phyloP scores from a whole-genome alignment of 2,888 invertebrate species.

The Gnatocerus cornutus region DNA sequence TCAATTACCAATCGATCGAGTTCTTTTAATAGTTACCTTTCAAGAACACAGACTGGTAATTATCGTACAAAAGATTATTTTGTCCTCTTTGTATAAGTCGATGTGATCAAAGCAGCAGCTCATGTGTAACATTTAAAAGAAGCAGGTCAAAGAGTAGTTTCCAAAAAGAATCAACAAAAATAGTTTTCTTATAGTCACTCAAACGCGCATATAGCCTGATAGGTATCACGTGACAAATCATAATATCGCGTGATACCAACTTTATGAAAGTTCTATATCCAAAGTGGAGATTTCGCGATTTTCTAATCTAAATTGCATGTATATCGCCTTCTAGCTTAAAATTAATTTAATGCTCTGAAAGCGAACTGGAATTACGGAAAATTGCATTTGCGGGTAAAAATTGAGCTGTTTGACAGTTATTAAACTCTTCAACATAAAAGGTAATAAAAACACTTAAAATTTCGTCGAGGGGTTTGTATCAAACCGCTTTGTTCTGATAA shows the following conservation, averaged over 20 bases:
- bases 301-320: constrained; percentile 60
- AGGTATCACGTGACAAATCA: constrained; percentile 63
- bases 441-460: constrained; percentile 33
- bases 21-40: constrained; percentile 29
- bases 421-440: constrained; percentile 26
- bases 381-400: constrained; percentile 49
- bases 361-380: constrained; percentile 51
- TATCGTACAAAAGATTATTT: constrained; percentile 31
- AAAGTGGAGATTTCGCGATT: constrained; percentile 56
- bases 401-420: constrained; percentile 47
- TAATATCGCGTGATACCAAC: constrained; percentile 62
- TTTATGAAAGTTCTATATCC: constrained; percentile 60
- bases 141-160: constrained; percentile 15
- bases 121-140: constrained; percentile 18
- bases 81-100: constrained; percentile 34
- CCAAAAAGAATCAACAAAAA: constrained; percentile 24
- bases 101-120: constrained; percentile 33
- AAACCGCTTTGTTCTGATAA: constrained; percentile 44
- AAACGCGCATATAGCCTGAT: constrained; percentile 43
- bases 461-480: constrained; percentile 21
- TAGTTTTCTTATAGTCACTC: constrained; percentile 19
- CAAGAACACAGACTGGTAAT: constrained; percentile 45
- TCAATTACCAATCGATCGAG: constrained; percentile 45
- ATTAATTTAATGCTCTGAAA: constrained; percentile 58
- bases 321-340: constrained; percentile 58